Conservation (phyloP, 2,888 invertebrate species). For the Hesperia comma region DNA sequence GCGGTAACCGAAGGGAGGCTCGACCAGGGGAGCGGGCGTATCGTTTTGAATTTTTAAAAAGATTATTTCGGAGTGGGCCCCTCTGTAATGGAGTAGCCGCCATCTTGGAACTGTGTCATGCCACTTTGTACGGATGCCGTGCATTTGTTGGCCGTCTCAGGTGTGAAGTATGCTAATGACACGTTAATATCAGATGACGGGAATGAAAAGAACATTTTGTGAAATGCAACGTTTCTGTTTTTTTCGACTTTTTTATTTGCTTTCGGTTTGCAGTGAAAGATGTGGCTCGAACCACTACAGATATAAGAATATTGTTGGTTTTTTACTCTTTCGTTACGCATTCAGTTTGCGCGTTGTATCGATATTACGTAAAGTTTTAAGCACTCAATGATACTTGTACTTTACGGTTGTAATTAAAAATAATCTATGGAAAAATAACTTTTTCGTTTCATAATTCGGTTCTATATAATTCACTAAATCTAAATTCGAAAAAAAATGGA, state of each 20-base stretch:
- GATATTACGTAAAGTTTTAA: too few relatives aligned
- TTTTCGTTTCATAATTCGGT: too few relatives aligned
- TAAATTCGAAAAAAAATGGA: too few relatives aligned
- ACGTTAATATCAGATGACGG: slow-evolving; percentile 32
- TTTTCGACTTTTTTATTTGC: background rate
- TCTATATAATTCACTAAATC: too few relatives aligned
- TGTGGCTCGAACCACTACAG: background rate
- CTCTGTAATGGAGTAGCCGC: slow-evolving; percentile 62
- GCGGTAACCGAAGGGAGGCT: slow-evolving; percentile 50
- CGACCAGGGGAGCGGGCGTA: slow-evolving; percentile 53
- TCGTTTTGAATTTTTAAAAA: slow-evolving; percentile 76
- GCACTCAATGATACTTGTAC: too few relatives aligned
- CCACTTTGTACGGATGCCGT: slow-evolving; percentile 38
- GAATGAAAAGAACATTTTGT: slow-evolving; percentile 19
- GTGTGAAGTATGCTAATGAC: slow-evolving; percentile 34
- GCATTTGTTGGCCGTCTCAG: slow-evolving; percentile 31
- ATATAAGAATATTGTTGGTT: background rate
- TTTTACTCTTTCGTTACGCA: background rate
- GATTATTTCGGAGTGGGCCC: slow-evolving; percentile 69
- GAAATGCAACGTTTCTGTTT: slow-evolving; percentile 2
- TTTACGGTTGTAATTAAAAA: too few relatives aligned
- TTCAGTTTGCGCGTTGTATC: too few relatives aligned
- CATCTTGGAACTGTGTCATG: slow-evolving; percentile 56
- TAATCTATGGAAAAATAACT: too few relatives aligned
- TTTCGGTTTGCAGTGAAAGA: background rate